Conservation (phyloP, 2,888 invertebrate species). For the Epinotia bilunana region DNA sequence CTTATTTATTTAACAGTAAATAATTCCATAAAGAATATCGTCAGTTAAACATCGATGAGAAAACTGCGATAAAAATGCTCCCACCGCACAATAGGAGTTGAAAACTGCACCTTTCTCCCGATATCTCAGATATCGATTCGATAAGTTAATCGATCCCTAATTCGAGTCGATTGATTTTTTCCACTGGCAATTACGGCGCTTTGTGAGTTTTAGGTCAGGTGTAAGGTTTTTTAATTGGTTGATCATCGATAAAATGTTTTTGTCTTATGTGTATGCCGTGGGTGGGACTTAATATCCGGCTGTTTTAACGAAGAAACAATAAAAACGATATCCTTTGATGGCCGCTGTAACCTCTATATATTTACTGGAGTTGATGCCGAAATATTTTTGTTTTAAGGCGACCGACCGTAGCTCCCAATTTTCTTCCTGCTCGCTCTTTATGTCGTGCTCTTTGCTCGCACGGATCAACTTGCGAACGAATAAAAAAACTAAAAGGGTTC, state of each 20-base stretch:
- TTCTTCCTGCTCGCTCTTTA: no score
- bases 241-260: slow-evolving; percentile 44
- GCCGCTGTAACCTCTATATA: slow-evolving; percentile 4
- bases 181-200: slow-evolving; percentile 52
- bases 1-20: neutral
- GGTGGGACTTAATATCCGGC: slow-evolving; percentile 43
- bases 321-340: slow-evolving; percentile 13
- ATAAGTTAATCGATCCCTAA: slow-evolving; percentile 73
- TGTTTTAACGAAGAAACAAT: slow-evolving; percentile 11
- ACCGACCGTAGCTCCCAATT: no score
- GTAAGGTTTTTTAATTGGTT: slow-evolving; percentile 50
- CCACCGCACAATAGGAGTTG: slow-evolving; percentile 34
- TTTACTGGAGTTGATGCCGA: neutral
- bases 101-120: slow-evolving; percentile 42
- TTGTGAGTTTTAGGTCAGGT: slow-evolving; percentile 58
- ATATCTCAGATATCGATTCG: slow-evolving; percentile 69
- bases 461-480: no score
- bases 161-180: slow-evolving; percentile 69
- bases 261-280: slow-evolving; percentile 42
- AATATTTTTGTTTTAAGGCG: neutral
- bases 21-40: neutral
- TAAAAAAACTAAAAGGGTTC: no score
- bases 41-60: slow-evolving; percentile 6
- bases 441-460: no score
- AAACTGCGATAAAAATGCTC: slow-evolving; percentile 7